phyloP scores from a whole-genome alignment of 2,888 invertebrate species.

The Sturmia bella region DNA sequence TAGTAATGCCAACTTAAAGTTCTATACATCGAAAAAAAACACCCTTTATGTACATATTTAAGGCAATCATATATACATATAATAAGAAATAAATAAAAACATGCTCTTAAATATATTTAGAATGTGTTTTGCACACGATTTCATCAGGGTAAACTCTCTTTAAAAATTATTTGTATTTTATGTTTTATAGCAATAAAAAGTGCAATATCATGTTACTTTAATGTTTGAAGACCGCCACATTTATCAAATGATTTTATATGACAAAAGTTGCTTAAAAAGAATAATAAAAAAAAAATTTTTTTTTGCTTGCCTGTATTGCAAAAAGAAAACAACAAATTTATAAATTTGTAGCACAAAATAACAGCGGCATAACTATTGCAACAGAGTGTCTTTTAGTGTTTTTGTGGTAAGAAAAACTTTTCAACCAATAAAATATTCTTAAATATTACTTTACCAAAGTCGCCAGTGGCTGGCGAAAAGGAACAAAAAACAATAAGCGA shows the following conservation, averaged over 20 bases:
- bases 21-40: too few species aligned
- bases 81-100: too few species aligned
- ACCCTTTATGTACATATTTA: too few species aligned
- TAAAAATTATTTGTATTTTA: background rate
- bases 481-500: slow-evolving; percentile 10
- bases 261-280: slow-evolving; percentile 43
- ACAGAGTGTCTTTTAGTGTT: slow-evolving; percentile 64
- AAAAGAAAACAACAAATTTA: slow-evolving; percentile 6
- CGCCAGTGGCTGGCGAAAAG: slow-evolving; percentile 44
- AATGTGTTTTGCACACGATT: too few species aligned
- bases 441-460: slow-evolving; percentile 63
- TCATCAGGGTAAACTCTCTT: too few species aligned
- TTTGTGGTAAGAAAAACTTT: slow-evolving; percentile 52
- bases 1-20: too few species aligned
- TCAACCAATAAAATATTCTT: slow-evolving; percentile 59
- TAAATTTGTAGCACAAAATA: slow-evolving; percentile 28
- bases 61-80: too few species aligned
- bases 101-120: too few species aligned
- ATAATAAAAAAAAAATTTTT: background rate
- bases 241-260: slow-evolving; percentile 58
- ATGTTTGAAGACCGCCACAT: slow-evolving; percentile 52
- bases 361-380: slow-evolving; percentile 37
- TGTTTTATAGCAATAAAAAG: slow-evolving; percentile 26
- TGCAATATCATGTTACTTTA: slow-evolving; percentile 52
- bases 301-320: slow-evolving; percentile 43